Conservation (phyloP, 2,113 vertebrate genomes). For the Spilogale gracilis region DNA sequence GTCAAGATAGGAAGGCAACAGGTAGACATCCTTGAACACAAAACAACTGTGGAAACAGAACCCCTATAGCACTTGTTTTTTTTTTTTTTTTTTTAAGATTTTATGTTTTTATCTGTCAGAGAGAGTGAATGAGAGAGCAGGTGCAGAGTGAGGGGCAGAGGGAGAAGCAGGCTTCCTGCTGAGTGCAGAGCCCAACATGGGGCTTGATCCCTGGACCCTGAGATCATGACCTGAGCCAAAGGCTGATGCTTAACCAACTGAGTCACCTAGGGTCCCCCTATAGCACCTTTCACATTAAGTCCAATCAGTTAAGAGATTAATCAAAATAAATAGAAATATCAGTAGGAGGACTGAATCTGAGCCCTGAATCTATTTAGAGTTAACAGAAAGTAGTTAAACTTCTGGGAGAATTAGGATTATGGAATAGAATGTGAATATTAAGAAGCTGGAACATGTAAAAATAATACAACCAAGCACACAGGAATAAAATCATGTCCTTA, state of each 20-base stretch:
- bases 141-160: not conserved
- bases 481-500: not conserved
- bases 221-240: not conserved
- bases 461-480: not conserved
- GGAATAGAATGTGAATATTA: not conserved
- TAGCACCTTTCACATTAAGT: not conserved
- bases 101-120: not conserved
- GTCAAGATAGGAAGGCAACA: not conserved
- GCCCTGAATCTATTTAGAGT: not conserved
- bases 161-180: not conserved
- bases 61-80: not conserved
- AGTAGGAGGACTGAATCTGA: not conserved
- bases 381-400: not conserved
- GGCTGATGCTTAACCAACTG: not conserved
- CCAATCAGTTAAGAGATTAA: not conserved
- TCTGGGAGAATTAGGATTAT: not conserved
- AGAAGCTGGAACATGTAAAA: not conserved
- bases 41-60: accelerated
- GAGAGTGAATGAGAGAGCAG: not conserved
- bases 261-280: not conserved
- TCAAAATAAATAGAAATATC: not conserved
- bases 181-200: not conserved
- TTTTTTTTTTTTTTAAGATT: not conserved
- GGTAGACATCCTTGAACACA: not conserved
- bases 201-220: not conserved